Evolutionary conservation across 2,797 vertebrate genomes (phyloP).

Genomic region (Rousettus madagascariensis): DNA sequence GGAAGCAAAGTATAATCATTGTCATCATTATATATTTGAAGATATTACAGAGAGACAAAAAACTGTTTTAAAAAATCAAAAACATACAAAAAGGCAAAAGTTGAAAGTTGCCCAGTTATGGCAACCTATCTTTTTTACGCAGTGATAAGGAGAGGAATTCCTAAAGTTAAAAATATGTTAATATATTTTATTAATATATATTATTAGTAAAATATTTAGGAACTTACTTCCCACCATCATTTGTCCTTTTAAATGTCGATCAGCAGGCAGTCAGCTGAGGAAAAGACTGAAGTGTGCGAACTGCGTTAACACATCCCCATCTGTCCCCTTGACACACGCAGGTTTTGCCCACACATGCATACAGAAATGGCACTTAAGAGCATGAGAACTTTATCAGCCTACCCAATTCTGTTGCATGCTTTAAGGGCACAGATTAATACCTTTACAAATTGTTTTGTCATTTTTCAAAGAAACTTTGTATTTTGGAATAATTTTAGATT

Average conservation of each 20-base stretch:
- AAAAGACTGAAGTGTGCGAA: neutral
- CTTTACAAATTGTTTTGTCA: neutral
- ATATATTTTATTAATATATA: neutral
- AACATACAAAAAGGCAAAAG: neutral
- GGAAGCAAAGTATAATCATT: neutral
- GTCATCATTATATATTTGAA: neutral
- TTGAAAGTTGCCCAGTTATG: neutral
- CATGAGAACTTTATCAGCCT: neutral
- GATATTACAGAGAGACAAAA: neutral
- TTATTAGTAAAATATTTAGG: neutral
- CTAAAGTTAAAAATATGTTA: neutral
- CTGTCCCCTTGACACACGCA: too few species aligned
- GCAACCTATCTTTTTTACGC: neutral
- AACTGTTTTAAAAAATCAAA: neutral
- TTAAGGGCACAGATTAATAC: neutral
- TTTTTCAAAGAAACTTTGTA: neutral
- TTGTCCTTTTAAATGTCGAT: neutral
- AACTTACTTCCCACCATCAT: neutral
- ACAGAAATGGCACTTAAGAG: neutral
- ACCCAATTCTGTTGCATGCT: neutral
- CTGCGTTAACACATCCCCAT: neutral
- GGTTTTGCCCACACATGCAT: neutral
- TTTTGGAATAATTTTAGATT: conserved; percentile 9
- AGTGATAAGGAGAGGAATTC: neutral
- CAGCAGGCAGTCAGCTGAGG: neutral